Evolutionary conservation across 2,113 vertebrate genomes (phyloP).

Genomic region (Lipophrys pholis): DNA sequence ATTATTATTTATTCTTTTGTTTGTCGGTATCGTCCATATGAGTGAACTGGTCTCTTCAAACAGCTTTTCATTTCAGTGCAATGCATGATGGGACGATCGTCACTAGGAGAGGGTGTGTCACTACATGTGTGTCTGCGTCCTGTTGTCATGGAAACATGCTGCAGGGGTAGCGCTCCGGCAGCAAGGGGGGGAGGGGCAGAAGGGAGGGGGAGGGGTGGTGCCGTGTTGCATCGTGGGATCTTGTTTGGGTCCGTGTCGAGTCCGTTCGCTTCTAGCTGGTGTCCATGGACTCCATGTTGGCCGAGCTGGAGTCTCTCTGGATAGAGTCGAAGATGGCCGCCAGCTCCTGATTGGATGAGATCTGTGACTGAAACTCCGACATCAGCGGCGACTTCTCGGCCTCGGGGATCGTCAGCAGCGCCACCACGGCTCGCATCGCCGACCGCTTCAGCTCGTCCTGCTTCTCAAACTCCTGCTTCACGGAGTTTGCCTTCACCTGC

Average conservation of each 20-base stretch:
- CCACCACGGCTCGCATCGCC: slow-evolving; percentile 97
- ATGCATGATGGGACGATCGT: slow-evolving; percentile 88
- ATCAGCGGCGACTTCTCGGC: slow-evolving; percentile 98
- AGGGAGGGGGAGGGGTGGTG: slow-evolving; percentile 45
- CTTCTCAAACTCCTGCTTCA: slow-evolving; percentile 99
- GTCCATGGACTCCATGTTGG: slow-evolving; percentile 99
- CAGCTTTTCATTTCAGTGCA: slow-evolving; percentile 91
- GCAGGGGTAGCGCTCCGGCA: slow-evolving; percentile 71
- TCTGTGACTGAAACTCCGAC: slow-evolving; percentile 99
- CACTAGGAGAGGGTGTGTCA: slow-evolving; percentile 68
- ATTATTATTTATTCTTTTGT: slow-evolving; percentile 33
- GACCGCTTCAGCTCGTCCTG: slow-evolving; percentile 98
- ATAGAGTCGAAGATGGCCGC: slow-evolving; percentile 99
- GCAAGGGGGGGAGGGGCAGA: slow-evolving; percentile 48
- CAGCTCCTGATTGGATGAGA: slow-evolving; percentile 98
- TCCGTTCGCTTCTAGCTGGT: slow-evolving; percentile 87
- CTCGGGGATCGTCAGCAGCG: slow-evolving; percentile 97
- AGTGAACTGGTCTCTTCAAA: slow-evolving; percentile 64
- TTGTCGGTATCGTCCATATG: slow-evolving; percentile 83
- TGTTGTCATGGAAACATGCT: slow-evolving; percentile 78
- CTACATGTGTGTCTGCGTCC: slow-evolving; percentile 51
- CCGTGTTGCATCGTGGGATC: slow-evolving; percentile 66
- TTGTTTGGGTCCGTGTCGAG: slow-evolving; percentile 24
- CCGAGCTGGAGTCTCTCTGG: slow-evolving; percentile 97
- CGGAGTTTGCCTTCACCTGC: slow-evolving; percentile 98